Base-by-base conservation (phyloP, 2,113 vertebrate species). In the Zosterops japonicus region DNA sequence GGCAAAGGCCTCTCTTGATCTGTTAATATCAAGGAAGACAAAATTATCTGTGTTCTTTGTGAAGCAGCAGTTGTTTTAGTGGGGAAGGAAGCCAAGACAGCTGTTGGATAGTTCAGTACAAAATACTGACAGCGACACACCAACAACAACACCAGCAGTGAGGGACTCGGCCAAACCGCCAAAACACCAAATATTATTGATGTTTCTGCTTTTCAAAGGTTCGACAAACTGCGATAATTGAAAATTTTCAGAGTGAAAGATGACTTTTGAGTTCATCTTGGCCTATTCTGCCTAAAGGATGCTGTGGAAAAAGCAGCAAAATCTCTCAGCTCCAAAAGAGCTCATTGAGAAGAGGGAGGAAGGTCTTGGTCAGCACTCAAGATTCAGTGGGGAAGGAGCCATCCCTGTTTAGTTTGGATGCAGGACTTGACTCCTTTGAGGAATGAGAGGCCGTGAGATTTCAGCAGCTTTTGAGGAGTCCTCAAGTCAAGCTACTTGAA, bases 1-100 rank as follows among this genome's bases (percentile, higher is more conserved):
- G 83, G 96, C 96, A 92, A 88, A 93, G 83, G 76, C 65, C 63
- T 92, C 90, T 86, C 83, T 93, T 93, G 91, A 84, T 92, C 94
- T 94, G 87, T 90, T 95, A 96, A 94, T 96, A 95, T 96, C 72
- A 95, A 95, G 90, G 90, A 96, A 93, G 92, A 93, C 80, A 97
- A 97, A 94, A 95, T 96, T 80, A 95, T 95, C 87, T 92, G 81
- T 93, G 69, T 86, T 96, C 83, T 96, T 97, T 96, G 93, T 95
- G 96, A 96, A 97, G 90, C 85, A 94, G 91, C 69, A 89, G 92
- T 96, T 90, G 92, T 96, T 95, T 95, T 24, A 88, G 71, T 39
- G 75, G 81, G 80, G 86, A 97, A 96, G 74, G 56, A 90, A 94
- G 94, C 91, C 77, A 95, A 96, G 96, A 87, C 77, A 96, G 87